Evolutionary conservation across 2,797 vertebrate species (phyloP), one percentile per base, ranked within the genome.

Genomic region (Halcyon chelicuti): DNA sequence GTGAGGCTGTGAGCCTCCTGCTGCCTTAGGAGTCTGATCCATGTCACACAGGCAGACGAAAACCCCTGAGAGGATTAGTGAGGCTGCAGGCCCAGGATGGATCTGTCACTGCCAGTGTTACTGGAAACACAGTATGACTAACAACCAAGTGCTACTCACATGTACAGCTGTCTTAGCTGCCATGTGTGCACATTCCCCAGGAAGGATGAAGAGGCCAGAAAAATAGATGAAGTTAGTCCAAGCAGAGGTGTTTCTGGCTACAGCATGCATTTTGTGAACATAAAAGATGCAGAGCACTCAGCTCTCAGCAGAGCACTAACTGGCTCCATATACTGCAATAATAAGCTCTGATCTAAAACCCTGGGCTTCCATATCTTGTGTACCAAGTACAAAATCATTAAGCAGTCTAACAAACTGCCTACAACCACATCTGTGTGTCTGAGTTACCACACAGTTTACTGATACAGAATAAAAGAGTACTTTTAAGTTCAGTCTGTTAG

Each of bases 201-300:
- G 85, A 93, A 93, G 89, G 62, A 96, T n/a, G 39, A 93, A 96
- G 47, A 94, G 92, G 91, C 91, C 96, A 97, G 86, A 96, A 93
- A 96, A 96, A 92, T 29, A 95, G 84, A 89, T 83, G 55, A 94
- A 95, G 77, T 86, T 88, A 90, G 93, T 95, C 94, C 96, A 97
- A 73, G 70, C 93, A 96, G 97, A 96, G 93, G 92, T 96, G 94
- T 97, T 97, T 97, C 97, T 97, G 96, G 96, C 95, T 96, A 88
- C 86, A 97, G 76, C n/a, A 80, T 51, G 54, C 83, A 68, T 80
- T 95, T 95, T 78, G 65, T 90, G 94, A 95, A 91, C 97, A 97
- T 94, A 94, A 95, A 97, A 94, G 95, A 92, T 83, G 94, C 93
- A 98, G 93, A 94, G 89, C 94, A 96, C 88, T 71, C 54, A 17